A percentile compares a stretch with the other conserved stretches of the same genome.
Conservation (phyloP, 2,797 vertebrate genomes). For the Coregonus ussuriensis region DNA sequence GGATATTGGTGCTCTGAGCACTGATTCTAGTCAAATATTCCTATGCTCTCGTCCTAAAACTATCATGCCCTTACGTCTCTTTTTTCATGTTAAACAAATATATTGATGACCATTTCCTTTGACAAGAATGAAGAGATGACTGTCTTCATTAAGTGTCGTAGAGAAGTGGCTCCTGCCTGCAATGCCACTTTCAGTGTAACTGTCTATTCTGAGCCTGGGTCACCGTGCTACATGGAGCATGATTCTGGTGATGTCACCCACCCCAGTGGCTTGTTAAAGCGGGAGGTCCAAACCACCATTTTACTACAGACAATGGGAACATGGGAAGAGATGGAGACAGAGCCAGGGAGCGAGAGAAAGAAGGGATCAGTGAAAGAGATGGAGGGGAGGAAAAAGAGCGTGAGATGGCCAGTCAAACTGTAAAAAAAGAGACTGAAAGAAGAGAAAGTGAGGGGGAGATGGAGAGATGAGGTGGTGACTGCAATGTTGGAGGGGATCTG, state of each 20-base stretch:
- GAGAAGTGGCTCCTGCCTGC: not conserved
- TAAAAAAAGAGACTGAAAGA: constrained; percentile 30
- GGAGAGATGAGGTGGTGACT: constrained; percentile 58
- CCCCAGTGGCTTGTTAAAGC: constrained; percentile 39
- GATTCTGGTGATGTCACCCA: constrained; percentile 21
- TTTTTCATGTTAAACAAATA: not conserved
- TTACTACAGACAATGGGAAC: constrained; percentile 20
- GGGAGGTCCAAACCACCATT: constrained; percentile 41
- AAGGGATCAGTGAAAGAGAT: not conserved
- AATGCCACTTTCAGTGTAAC: not conserved
- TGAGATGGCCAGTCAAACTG: not conserved
- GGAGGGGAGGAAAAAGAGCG: not conserved
- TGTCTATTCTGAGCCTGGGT: constrained; percentile 17
- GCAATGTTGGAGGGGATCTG: constrained; percentile 58
- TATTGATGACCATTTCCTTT: not conserved
- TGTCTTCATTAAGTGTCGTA: not conserved
- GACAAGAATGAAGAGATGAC: not conserved
- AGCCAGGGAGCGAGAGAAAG: constrained; percentile 40
- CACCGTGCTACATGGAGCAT: constrained; percentile 49
- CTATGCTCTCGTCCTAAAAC: not conserved
- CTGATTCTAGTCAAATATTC: not conserved
- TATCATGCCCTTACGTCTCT: not conserved
- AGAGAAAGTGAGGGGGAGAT: constrained; percentile 53
- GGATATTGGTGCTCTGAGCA: not conserved
- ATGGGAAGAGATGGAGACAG: constrained; percentile 51